Conservation (phyloP, 2,888 invertebrate species). For the Piscicola geometra region DNA sequence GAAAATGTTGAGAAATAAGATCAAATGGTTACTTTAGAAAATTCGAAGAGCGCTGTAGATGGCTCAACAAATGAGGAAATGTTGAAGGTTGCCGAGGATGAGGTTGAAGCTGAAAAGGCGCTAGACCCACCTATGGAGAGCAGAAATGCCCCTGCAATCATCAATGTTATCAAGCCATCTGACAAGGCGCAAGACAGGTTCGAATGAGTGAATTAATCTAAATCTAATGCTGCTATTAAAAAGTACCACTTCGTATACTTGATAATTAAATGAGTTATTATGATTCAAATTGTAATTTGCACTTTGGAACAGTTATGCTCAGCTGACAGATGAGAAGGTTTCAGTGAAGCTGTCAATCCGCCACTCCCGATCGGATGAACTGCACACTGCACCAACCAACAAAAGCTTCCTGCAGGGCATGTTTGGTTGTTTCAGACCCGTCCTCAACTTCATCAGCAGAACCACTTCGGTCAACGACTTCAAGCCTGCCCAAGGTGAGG, state of each 20-base stretch:
- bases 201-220: neutral
- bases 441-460: slow-evolving; percentile 77
- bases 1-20: neutral
- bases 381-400: slow-evolving; percentile 41
- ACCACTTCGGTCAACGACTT: slow-evolving; percentile 41
- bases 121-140: neutral
- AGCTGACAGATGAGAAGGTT: slow-evolving; percentile 33
- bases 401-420: slow-evolving; percentile 62
- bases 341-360: slow-evolving; percentile 41
- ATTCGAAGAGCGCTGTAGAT: neutral
- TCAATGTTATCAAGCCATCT: neutral
- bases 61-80: neutral
- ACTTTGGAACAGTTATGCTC: slow-evolving; percentile 14
- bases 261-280: no score
- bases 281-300: no score
- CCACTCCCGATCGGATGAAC: slow-evolving; percentile 47
- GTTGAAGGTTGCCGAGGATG: neutral
- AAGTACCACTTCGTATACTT: no score
- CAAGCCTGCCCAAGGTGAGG: slow-evolving; percentile 29
- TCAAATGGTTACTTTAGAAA: neutral
- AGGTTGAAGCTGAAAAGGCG: neutral
- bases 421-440: slow-evolving; percentile 79
- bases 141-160: neutral
- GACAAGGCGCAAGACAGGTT: neutral
- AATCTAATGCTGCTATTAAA: neutral